Base-by-base conservation (phyloP, 2,888 invertebrate species). In the Mimas tiliae region DNA sequence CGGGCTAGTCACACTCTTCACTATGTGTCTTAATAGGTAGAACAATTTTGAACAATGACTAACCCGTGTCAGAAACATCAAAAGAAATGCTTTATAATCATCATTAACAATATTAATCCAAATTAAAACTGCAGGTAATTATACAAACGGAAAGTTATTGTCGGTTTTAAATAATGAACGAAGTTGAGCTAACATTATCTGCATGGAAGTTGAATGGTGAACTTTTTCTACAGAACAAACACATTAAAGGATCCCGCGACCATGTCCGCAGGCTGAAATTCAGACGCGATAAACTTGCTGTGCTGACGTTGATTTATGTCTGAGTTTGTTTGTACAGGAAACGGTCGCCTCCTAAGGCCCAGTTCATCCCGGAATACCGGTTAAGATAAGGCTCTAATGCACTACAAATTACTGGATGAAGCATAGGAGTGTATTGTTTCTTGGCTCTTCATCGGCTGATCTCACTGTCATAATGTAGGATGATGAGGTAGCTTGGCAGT, bases 261-360 rank as follows among this genome's bases (percentile, higher is more conserved):
- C 83, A 79, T 78, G 82, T 84, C 83, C 83, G 77, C 53, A 78
- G 80, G 83, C 81, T 81, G 83, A 84, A 84, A 84, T 50, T 48
- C 62, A 55, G 50, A 81, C 83, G 88, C 87, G 93, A 92, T 92
- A 91, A 91, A 83, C 87, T 88, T 86, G 81, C 79, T 81, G 79
- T 81, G 82, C 81, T 88, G 93, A 92, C 93, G 79, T 91, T 92
- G 93, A 93, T 93, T 92, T 92, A 93, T 92, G 89, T 88, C 86
- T 86, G 82, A 83, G 89, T 89, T 91, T 90, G 90, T 91, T 91
- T 90, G 90, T 91, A 84, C 82, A 85, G 83, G 88, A 84, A 85
- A 87, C 85, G 83, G 79, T 79, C 80, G 81, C 80, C 83, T 84
- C 77, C 79, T 76, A 78, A 81, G 77, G 81, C 82, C 81, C 81